Evolutionary conservation across 2,797 vertebrate species (phyloP).

Genomic region (Leucoraja ocellata): DNA sequence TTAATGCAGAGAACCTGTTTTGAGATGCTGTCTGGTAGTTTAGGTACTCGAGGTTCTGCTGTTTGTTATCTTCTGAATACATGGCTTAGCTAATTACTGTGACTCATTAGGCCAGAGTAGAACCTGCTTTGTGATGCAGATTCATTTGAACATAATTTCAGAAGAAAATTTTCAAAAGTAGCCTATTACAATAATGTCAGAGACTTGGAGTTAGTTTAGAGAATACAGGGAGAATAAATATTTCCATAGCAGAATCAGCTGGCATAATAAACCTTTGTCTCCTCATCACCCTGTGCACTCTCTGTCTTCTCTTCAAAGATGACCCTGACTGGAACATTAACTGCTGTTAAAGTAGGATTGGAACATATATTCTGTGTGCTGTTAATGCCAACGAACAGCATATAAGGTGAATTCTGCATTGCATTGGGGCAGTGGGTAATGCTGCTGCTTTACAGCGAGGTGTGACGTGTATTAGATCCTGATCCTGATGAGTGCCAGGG

Average conservation of each 20-base stretch:
- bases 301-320: not conserved
- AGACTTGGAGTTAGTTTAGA: not conserved
- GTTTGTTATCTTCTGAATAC: constrained; percentile 4
- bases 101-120: not conserved
- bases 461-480: too few species aligned
- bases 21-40: constrained; percentile 5
- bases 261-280: not conserved
- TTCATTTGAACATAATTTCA: not conserved
- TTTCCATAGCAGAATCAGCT: not conserved
- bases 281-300: not conserved
- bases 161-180: not conserved
- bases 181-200: not conserved
- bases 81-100: not conserved
- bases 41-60: not conserved
- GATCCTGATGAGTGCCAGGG: too few species aligned
- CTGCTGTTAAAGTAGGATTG: not conserved
- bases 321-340: not conserved
- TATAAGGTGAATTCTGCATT: too few species aligned
- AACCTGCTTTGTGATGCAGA: not conserved
- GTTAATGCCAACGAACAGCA: too few species aligned
- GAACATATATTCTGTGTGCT: not conserved
- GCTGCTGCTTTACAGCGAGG: too few species aligned
- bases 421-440: too few species aligned
- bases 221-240: not conserved
- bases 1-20: not conserved